phyloP scores from a whole-genome alignment of 2,888 invertebrate genomes.

The Drosophila lutescens region DNA sequence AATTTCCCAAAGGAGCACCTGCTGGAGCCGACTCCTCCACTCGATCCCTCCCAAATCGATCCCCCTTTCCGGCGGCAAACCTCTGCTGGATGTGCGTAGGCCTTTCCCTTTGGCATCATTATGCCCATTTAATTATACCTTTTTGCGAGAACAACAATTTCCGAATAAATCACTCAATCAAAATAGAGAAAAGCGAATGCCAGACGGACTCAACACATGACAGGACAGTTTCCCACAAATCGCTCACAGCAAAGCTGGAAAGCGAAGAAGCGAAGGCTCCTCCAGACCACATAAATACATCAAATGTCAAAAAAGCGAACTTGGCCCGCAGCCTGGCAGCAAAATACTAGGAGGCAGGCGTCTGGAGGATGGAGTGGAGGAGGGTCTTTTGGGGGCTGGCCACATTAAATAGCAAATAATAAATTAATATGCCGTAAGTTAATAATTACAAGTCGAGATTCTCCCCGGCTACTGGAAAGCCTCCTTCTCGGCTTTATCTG shows the following conservation, averaged over 20 bases:
- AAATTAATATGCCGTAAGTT: slow-evolving; percentile 79
- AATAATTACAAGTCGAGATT: slow-evolving; percentile 78
- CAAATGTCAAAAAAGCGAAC: slow-evolving; percentile 78
- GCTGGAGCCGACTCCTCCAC: slow-evolving; percentile 1
- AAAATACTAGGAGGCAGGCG: slow-evolving; percentile 30
- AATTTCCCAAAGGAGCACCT: slow-evolving; percentile 41
- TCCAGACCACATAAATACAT: slow-evolving; percentile 76
- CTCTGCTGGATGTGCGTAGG: slow-evolving; percentile 24
- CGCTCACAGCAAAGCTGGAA: slow-evolving; percentile 64
- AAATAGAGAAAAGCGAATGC: slow-evolving; percentile 59
- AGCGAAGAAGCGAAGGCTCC: slow-evolving; percentile 24
- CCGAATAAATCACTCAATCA: slow-evolving; percentile 80
- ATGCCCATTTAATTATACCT: slow-evolving; percentile 78
- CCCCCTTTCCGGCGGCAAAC: background rate
- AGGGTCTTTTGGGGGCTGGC: slow-evolving; percentile 61
- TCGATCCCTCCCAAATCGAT: background rate
- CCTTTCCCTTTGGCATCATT: slow-evolving; percentile 76
- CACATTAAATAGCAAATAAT: slow-evolving; percentile 78
- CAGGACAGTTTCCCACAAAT: slow-evolving; percentile 79
- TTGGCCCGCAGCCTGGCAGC: slow-evolving; percentile 61
- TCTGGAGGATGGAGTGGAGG: background rate
- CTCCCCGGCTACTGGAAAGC: slow-evolving; percentile 68
- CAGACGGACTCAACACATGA: slow-evolving; percentile 66
- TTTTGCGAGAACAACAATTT: slow-evolving; percentile 72
- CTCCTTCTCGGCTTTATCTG: slow-evolving; percentile 42